phyloP scores from a whole-genome alignment of 2,888 invertebrate genomes.

The Acrobasis consociella region DNA sequence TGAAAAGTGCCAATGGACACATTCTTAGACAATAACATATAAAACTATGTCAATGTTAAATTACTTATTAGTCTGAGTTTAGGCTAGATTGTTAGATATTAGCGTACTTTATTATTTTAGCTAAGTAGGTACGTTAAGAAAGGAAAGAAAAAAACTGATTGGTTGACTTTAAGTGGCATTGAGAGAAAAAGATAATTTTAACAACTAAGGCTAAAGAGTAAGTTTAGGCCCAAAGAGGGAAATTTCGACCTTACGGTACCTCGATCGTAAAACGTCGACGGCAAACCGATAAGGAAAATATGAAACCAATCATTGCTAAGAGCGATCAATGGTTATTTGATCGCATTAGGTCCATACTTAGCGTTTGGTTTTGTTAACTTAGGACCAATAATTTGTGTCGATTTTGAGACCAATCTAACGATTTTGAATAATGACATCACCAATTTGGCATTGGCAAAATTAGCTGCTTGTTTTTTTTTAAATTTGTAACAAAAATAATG shows the following conservation, averaged over 20 bases:
- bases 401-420: background rate
- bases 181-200: too few relatives aligned
- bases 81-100: too few relatives aligned
- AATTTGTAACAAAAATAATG: too few relatives aligned
- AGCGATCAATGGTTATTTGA: conserved; percentile 2
- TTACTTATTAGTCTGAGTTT: too few relatives aligned
- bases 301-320: background rate
- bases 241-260: background rate
- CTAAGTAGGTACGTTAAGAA: too few relatives aligned
- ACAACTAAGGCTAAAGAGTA: too few relatives aligned
- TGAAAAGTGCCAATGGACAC: too few relatives aligned
- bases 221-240: background rate
- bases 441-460: background rate
- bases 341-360: conserved; percentile 3
- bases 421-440: conserved; percentile 3
- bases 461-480: background rate
- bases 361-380: background rate
- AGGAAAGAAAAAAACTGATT: too few relatives aligned
- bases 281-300: background rate
- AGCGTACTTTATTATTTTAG: too few relatives aligned
- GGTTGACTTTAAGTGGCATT: too few relatives aligned
- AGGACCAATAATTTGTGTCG: background rate
- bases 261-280: background rate
- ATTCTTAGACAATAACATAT: too few relatives aligned
- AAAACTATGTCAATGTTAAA: too few relatives aligned